Conservation (phyloP, 1,140 invertebrate genomes). For the Drosophila nigromelanica region DNA sequence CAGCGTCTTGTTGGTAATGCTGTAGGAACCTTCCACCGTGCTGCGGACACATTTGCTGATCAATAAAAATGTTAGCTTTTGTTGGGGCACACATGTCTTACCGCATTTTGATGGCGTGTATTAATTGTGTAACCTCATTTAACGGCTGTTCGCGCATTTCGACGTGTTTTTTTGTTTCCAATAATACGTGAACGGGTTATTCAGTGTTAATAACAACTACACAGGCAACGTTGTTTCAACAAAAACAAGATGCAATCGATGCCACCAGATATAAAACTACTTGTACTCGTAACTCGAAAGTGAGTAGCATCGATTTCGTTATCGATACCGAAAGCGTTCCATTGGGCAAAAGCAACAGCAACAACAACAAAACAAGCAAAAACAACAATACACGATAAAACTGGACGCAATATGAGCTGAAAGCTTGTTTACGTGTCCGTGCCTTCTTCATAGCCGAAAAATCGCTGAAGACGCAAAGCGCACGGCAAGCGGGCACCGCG, state of each 20-base stretch:
- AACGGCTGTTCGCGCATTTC: slow-evolving; percentile 64
- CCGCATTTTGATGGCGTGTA: slow-evolving; percentile 85
- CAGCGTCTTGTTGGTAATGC: slow-evolving; percentile 86
- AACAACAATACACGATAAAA: slow-evolving; percentile 47
- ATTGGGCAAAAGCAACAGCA: slow-evolving; percentile 16
- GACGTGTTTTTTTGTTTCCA: neutral
- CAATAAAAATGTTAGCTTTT: neutral
- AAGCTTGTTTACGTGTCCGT: slow-evolving; percentile 72
- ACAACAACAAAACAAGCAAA: slow-evolving; percentile 10
- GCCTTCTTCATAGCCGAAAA: slow-evolving; percentile 29
- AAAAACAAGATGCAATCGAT: slow-evolving; percentile 37
- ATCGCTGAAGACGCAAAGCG: slow-evolving; percentile 26
- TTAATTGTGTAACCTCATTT: slow-evolving; percentile 80
- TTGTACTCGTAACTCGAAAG: slow-evolving; percentile 14
- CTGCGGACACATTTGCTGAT: slow-evolving; percentile 77
- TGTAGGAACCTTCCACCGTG: slow-evolving; percentile 86
- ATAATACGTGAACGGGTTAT: neutral
- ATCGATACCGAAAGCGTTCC: slow-evolving; percentile 49
- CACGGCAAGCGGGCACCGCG: slow-evolving; percentile 24
- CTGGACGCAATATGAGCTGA: slow-evolving; percentile 46
- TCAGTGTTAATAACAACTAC: slow-evolving; percentile 13
- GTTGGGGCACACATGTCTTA: slow-evolving; percentile 53
- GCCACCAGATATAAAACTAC: neutral
- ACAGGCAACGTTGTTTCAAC: slow-evolving; percentile 24
- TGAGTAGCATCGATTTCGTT: slow-evolving; percentile 12